Conservation (phyloP, 2,888 invertebrate genomes). For the Chloroclystis v-ata region DNA sequence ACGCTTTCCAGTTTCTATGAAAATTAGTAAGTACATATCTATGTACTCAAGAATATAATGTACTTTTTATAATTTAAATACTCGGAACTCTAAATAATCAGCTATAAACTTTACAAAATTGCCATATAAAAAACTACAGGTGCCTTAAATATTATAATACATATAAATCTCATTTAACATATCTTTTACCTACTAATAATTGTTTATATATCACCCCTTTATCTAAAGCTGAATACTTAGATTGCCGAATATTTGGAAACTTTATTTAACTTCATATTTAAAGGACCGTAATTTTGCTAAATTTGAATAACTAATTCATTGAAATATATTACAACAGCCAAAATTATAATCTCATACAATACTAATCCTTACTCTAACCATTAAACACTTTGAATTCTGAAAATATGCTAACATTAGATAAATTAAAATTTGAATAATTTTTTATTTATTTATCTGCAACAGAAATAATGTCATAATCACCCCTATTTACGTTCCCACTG, state of each 20-base stretch:
- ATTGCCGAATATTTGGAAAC: too few relatives aligned
- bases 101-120: neutral
- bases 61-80: too few relatives aligned
- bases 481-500: too few relatives aligned
- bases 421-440: too few relatives aligned
- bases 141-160: conserved; percentile 15
- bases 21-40: too few relatives aligned
- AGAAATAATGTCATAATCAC: too few relatives aligned
- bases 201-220: neutral
- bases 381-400: neutral
- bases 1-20: too few relatives aligned
- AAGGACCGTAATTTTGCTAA: neutral
- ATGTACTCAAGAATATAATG: too few relatives aligned
- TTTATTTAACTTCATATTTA: too few relatives aligned
- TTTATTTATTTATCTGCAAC: too few relatives aligned
- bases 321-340: conserved; percentile 41
- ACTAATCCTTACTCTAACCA: conserved; percentile 14
- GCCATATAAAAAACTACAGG: conserved; percentile 10
- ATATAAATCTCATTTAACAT: conserved; percentile 26
- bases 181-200: neutral
- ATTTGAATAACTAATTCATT: neutral
- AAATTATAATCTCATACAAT: conserved; percentile 45
- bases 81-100: neutral
- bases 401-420: neutral
- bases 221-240: too few relatives aligned